These are phyloP conservation scores for Buceros bicornis DNA, from an alignment of 2,797 vertebrate genomes.

Conservation along the genomic window DNA sequence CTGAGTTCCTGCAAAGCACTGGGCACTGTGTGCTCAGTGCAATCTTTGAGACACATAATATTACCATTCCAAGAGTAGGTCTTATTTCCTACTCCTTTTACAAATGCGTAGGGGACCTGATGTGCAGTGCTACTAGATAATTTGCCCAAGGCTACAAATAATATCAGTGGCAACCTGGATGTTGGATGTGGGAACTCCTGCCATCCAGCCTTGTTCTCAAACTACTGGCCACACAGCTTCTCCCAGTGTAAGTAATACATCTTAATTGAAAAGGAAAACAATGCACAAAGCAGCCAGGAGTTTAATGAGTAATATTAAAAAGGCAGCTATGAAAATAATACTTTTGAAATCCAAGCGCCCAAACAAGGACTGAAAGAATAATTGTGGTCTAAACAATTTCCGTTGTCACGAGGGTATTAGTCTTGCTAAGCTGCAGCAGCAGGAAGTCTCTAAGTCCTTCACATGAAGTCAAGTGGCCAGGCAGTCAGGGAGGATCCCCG, in stretches of 20 bases:
- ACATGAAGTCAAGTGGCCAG: background rate
- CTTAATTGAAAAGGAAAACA: slow-evolving; percentile 23
- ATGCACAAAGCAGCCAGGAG: background rate
- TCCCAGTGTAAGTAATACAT: background rate
- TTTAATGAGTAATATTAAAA: slow-evolving; percentile 30
- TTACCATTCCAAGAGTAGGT: background rate
- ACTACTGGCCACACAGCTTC: background rate
- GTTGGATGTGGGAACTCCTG: background rate
- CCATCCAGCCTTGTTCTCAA: slow-evolving; percentile 17
- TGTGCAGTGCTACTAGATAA: background rate
- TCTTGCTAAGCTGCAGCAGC: slow-evolving; percentile 5
- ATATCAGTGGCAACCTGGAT: background rate
- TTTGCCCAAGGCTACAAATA: background rate
- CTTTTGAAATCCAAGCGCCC: slow-evolving; percentile 35
- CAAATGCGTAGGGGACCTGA: background rate
- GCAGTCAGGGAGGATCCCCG: background rate
- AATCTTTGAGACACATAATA: background rate
- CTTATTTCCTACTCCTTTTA: background rate
- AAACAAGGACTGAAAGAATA: slow-evolving; percentile 9
- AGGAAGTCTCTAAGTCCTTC: background rate
- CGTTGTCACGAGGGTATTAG: background rate
- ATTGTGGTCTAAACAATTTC: background rate
- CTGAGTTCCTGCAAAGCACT: background rate
- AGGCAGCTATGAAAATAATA: slow-evolving; percentile 49
- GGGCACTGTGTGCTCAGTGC: background rate